phyloP scores from a whole-genome alignment of 2,888 invertebrate species.

The Crematogaster levior region DNA sequence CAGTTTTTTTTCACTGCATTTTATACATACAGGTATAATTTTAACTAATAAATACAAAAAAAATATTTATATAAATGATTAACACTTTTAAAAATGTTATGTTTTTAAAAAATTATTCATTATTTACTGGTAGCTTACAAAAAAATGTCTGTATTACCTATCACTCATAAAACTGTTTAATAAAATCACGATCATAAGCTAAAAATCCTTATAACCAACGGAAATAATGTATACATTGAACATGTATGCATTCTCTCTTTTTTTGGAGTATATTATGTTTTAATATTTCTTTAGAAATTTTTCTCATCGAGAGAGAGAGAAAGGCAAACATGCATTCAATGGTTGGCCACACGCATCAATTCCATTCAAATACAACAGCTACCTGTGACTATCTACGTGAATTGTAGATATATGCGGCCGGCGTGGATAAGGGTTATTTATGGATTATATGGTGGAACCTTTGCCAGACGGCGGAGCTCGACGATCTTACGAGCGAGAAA shows the following conservation, averaged over 20 bases:
- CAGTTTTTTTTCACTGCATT: too few species aligned
- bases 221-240: background rate
- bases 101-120: background rate
- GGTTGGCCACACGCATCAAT: background rate
- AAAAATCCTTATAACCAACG: background rate
- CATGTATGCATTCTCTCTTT: background rate
- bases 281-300: too few species aligned
- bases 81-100: background rate
- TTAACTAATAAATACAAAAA: background rate
- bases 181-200: too few species aligned
- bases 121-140: too few species aligned
- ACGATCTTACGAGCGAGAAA: constrained; percentile 53
- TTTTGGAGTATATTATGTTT: too few species aligned
- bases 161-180: too few species aligned
- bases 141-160: too few species aligned
- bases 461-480: constrained; percentile 64
- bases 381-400: constrained; percentile 61
- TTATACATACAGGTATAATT: background rate
- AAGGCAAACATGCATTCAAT: too few species aligned
- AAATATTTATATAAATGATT: too few species aligned
- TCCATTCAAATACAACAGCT: constrained; percentile 43
- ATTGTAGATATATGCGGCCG: constrained; percentile 61
- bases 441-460: constrained; percentile 78
- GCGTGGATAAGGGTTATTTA: constrained; percentile 79
- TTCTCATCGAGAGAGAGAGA: too few species aligned